Conservation (phyloP, 2,888 invertebrate species). For the Ctenicera cuprea region DNA sequence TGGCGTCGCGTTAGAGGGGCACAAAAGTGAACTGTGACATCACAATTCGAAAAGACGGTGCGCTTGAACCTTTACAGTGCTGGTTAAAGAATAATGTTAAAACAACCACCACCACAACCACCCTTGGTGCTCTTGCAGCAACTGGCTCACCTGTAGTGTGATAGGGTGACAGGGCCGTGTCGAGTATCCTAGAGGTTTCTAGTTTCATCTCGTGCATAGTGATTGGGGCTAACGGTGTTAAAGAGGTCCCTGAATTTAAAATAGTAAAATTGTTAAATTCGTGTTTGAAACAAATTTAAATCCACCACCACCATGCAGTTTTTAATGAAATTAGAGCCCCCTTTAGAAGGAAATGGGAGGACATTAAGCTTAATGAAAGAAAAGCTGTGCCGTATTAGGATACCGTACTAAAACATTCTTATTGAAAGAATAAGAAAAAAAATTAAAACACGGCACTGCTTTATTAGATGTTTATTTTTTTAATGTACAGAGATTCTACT, state of each 20-base stretch:
- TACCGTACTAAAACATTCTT: too few species aligned
- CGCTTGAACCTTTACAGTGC: conserved; percentile 10
- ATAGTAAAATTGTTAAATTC: conserved; percentile 22
- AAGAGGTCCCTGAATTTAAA: conserved; percentile 75
- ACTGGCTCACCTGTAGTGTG: conserved; percentile 80
- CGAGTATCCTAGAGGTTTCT: conserved; percentile 77
- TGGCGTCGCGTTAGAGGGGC: conserved; percentile 59
- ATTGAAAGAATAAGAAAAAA: too few species aligned
- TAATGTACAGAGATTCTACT: too few species aligned
- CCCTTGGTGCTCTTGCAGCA: conserved; percentile 23
- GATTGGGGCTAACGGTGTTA: conserved; percentile 84
- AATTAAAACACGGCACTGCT: background rate
- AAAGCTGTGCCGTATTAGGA: background rate
- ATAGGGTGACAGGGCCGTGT: conserved; percentile 81
- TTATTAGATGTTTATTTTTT: background rate
- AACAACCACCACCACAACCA: conserved; percentile 40
- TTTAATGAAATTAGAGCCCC: conserved; percentile 46
- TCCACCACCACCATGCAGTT: conserved; percentile 49
- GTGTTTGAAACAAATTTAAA: background rate
- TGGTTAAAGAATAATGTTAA: background rate
- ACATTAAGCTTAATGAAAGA: background rate
- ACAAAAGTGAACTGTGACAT: background rate
- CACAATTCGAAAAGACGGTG: conserved; percentile 22
- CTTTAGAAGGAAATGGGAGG: background rate
- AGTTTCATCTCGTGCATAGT: conserved; percentile 86